Evolutionary conservation across 2,113 vertebrate genomes (phyloP), one percentile per base, ranked within the genome.

Genomic region (Ctenodactylus gundi): DNA sequence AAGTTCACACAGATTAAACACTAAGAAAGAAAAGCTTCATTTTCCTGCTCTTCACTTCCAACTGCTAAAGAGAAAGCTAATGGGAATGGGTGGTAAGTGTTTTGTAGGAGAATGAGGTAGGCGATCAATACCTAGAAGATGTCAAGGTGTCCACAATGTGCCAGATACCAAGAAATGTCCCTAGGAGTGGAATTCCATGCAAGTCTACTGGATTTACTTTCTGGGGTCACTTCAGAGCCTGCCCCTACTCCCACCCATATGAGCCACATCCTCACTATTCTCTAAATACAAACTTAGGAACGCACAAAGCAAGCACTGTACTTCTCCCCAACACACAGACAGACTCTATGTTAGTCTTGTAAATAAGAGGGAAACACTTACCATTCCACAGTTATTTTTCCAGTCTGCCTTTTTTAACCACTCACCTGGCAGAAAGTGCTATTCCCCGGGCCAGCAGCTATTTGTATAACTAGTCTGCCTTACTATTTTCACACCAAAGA

Each of bases 361-460:
- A 94, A 96, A 87, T 86, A 94, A 62, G 86, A 88, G 67, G 11
- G 3, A 72, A 91, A 83, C 60, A 53, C 23, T 91, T 84, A 91
- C 60, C 82, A 64, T 64, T 29, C 58, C 89, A 86, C 80, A 82
- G 76, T 85, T 72, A 95, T 88, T 97, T 96, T 91, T 94, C 94
- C 88, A 94, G 72, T 72, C 88, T 89, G 91, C 80, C 83, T 81
- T 93, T 91, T 94, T 88, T 41, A 96, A 94, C 89, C 64, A 93
- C 88, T 96, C 53, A 95, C 91, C 90, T 96, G 96, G 92, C 93
- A 97, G 34, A 88, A 94, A 85, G 21, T 64, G 60, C 46, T 85
- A 93, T 23, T 68, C 34, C 51, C 85, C n/a, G 62, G 55, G 76
- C 95, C 95, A 93, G 88, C 11, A 92, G 81, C 80, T 95, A 87